These are phyloP conservation scores for Sylvia atricapilla DNA, from an alignment of 2,113 vertebrate genomes.

Conservation along the genomic window DNA sequence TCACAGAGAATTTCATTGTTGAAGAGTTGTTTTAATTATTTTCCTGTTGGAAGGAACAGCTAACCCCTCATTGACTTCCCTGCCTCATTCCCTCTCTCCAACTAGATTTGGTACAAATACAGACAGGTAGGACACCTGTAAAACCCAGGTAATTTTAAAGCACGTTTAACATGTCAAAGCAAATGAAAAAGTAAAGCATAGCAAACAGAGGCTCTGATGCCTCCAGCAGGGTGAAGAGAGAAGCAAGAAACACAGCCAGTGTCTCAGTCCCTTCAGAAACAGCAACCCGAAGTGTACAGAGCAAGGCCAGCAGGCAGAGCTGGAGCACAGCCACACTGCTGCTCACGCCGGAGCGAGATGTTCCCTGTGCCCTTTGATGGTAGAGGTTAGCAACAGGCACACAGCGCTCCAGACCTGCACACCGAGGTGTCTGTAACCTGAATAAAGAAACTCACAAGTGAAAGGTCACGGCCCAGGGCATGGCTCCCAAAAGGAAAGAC, in stretches of 20 bases:
- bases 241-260: neutral
- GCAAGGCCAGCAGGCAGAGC: neutral
- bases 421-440: slow-evolving; percentile 5
- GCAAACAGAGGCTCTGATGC: neutral
- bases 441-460: neutral
- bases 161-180: accelerated
- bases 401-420: neutral
- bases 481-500: neutral
- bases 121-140: neutral
- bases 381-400: neutral
- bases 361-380: neutral
- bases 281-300: neutral
- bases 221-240: neutral
- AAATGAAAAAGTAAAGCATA: neutral
- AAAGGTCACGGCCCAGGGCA: neutral
- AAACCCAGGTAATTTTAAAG: neutral
- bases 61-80: neutral
- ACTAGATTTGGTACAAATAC: neutral
- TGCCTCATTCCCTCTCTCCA: neutral
- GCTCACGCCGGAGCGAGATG: accelerated
- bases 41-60: neutral
- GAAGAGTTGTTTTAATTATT: neutral
- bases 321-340: neutral
- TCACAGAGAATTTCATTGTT: neutral
- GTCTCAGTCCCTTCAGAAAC: neutral